Conservation (phyloP, 2,888 invertebrate species). For the Cylindroiulus punctatus region DNA sequence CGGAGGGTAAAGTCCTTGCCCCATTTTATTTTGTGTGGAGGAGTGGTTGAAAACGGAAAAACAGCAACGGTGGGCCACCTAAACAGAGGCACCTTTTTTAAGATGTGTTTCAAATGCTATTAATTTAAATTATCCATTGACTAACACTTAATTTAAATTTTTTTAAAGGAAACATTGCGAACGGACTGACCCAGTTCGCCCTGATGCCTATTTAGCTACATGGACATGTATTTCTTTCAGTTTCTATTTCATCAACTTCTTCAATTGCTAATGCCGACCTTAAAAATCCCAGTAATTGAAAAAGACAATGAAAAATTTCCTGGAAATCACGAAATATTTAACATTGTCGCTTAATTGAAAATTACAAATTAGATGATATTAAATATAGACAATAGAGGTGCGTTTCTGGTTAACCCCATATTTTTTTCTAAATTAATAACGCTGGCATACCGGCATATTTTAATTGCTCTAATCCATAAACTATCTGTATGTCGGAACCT, state of each 20-base stretch:
- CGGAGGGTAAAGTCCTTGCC: constrained; percentile 26
- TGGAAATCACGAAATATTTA: background rate
- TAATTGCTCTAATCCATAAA: background rate
- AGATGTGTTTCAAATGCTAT: constrained; percentile 19
- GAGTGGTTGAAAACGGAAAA: background rate
- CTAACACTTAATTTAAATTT: background rate
- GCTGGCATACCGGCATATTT: background rate
- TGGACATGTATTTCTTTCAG: background rate
- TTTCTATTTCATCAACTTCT: background rate
- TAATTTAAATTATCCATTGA: constrained; percentile 4
- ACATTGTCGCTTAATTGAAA: background rate
- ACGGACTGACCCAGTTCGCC: constrained; percentile 11
- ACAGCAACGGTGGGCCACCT: background rate
- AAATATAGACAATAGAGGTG: background rate
- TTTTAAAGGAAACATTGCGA: too few species aligned
- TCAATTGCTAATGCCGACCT: background rate
- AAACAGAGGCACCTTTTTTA: constrained; percentile 27
- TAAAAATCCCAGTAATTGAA: background rate
- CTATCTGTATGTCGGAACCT: background rate
- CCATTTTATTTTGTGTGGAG: background rate
- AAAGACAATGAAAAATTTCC: background rate
- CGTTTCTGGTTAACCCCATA: background rate
- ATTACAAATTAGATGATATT: background rate
- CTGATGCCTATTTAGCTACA: background rate
- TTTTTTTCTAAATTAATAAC: background rate